phyloP scores from a whole-genome alignment of 2,888 invertebrate species.

The Sesamia inferens region DNA sequence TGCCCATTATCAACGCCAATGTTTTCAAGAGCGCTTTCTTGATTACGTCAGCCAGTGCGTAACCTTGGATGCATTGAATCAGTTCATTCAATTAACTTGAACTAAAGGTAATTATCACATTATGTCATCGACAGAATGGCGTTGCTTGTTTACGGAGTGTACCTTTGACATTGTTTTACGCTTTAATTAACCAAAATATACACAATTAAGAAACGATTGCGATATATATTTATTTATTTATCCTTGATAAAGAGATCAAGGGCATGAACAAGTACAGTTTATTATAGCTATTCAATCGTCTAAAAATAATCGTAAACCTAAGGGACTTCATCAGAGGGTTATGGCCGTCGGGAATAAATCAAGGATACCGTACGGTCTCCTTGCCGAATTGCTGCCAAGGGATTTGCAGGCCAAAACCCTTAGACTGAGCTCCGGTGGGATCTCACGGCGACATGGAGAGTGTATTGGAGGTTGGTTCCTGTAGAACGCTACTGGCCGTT shows the following conservation, averaged over 20 bases:
- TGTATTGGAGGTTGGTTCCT: no score
- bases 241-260: conserved; percentile 31
- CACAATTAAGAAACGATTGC: conserved; percentile 3
- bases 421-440: no score
- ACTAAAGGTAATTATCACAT: conserved; percentile 43
- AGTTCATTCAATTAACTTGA: conserved; percentile 50
- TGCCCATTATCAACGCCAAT: no score
- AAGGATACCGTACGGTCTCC: no score
- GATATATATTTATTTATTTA: conserved; percentile 12
- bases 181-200: conserved; percentile 2
- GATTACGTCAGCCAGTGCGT: conserved; percentile 37
- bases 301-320: no score
- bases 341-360: no score
- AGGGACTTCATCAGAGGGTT: no score
- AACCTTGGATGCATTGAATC: conserved; percentile 60
- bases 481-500: no score
- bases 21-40: conserved; percentile 17
- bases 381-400: no score
- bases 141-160: not conserved
- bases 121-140: conserved; percentile 48
- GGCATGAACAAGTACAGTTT: not conserved
- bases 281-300: not conserved
- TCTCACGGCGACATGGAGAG: no score
- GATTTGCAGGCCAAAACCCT: no score
- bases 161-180: conserved; percentile 13